A percentile compares a stretch with the other conserved stretches of the same genome.
Evolutionary conservation across 2,888 invertebrate genomes (phyloP).

Genomic region (Taphrorychus bicolor): DNA sequence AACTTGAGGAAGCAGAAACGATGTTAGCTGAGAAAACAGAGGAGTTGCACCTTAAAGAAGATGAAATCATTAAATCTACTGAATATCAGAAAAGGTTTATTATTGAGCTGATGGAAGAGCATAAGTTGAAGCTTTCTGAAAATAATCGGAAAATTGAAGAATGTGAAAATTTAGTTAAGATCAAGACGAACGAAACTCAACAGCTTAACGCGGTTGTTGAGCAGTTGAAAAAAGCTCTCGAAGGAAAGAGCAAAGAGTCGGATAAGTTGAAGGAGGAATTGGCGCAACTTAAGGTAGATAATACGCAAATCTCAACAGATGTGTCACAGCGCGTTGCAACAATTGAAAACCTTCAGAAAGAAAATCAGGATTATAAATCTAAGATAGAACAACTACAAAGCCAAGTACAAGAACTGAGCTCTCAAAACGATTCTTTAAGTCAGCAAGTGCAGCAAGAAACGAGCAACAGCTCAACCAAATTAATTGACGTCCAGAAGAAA

Average conservation of each 20-base stretch:
- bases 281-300: conserved; percentile 28
- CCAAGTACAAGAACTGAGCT: conserved; percentile 1
- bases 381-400: conserved; percentile 49
- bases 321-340: conserved; percentile 33
- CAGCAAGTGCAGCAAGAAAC: conserved; percentile 44
- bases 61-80: conserved; percentile 32
- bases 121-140: conserved; percentile 45
- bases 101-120: conserved; percentile 38
- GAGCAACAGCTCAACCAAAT: conserved; percentile 48
- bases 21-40: conserved; percentile 43
- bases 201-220: conserved; percentile 14
- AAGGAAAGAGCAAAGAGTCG: conserved; percentile 34
- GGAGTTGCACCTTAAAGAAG: conserved; percentile 34
- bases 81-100: conserved; percentile 42
- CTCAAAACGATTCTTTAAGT: conserved; percentile 20
- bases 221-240: conserved; percentile 35
- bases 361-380: conserved; percentile 58
- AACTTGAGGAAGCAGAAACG: conserved; percentile 59
- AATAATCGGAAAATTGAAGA: conserved; percentile 65
- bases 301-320: conserved; percentile 31
- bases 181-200: conserved; percentile 19
- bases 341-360: conserved; percentile 39
- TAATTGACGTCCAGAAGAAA: conserved; percentile 49
- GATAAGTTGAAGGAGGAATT: conserved; percentile 38
- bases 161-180: conserved; percentile 66